Conservation (phyloP, 2,888 invertebrate genomes). For the Drosophila conformis region DNA sequence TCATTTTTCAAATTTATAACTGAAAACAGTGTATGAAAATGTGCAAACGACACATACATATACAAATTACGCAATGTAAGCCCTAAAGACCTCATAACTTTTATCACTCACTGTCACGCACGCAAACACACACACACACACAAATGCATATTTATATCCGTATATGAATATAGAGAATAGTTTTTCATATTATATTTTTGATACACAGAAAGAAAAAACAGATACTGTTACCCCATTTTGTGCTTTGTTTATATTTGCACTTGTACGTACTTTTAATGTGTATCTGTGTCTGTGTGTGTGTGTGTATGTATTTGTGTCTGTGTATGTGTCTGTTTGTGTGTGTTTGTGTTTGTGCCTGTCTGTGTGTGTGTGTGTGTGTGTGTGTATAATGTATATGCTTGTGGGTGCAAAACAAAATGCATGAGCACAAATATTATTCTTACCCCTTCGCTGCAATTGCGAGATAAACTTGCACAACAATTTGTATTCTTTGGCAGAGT, state of each 20-base stretch:
- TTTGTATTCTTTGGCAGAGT: slow-evolving; percentile 50
- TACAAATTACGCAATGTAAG: slow-evolving; percentile 32
- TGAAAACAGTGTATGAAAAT: slow-evolving; percentile 1
- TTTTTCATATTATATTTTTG: slow-evolving; percentile 38
- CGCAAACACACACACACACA: slow-evolving; percentile 22
- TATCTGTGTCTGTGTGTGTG: not conserved
- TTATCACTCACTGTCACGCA: slow-evolving; percentile 71
- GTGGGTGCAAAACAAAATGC: slow-evolving; percentile 26
- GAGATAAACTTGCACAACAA: slow-evolving; percentile 56
- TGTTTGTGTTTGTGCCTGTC: not conserved
- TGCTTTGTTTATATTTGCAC: slow-evolving; percentile 20
- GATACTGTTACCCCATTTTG: slow-evolving; percentile 44
- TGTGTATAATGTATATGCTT: not conserved
- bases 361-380: not conserved
- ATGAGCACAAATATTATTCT: slow-evolving; percentile 28
- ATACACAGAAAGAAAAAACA: slow-evolving; percentile 7
- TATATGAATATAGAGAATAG: not conserved
- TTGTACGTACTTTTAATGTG: not conserved
- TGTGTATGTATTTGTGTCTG: not conserved
- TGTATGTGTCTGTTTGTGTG: not conserved
- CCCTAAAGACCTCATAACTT: slow-evolving; percentile 66
- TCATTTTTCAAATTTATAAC: not conserved
- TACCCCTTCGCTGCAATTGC: slow-evolving; percentile 41
- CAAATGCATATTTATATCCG: slow-evolving; percentile 10
- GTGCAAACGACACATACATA: slow-evolving; percentile 1